Conservation (phyloP, 2,888 invertebrate species). For the Labia minor region DNA sequence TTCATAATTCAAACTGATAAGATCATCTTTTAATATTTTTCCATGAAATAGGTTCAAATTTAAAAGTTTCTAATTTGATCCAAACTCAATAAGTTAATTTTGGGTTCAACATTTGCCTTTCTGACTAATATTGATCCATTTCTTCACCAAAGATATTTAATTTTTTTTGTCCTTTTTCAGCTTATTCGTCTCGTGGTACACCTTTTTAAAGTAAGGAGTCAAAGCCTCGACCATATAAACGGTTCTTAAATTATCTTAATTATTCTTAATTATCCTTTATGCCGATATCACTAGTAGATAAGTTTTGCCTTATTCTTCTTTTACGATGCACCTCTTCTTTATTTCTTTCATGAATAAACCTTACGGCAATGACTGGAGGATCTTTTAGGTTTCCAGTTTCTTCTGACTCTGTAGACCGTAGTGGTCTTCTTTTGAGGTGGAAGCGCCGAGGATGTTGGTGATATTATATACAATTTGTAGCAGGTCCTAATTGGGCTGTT, state of each 20-base stretch:
- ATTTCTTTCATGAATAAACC: not conserved
- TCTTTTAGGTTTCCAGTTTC: not conserved
- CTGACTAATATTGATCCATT: not conserved
- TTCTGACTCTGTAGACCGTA: no score
- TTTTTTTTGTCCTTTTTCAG: not conserved
- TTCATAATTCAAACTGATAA: not conserved
- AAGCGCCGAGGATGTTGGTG: not conserved
- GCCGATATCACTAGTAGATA: not conserved
- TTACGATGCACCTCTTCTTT: not conserved
- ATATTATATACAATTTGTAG: not conserved
- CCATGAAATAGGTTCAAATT: not conserved
- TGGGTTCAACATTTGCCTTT: not conserved
- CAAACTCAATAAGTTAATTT: not conserved
- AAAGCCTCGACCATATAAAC: not conserved
- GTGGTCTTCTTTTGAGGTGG: no score
- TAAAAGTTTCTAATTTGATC: not conserved
- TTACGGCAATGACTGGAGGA: not conserved
- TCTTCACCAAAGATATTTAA: not conserved
- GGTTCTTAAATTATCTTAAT: no score
- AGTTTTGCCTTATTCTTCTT: not conserved
- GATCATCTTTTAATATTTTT: not conserved
- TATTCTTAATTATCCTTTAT: not conserved
- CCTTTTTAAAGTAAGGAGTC: not conserved
- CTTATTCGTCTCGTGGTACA: not conserved
- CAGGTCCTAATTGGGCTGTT: not conserved